Evolutionary conservation across 2,888 invertebrate species (phyloP).

Genomic region (Folsomia manolachei): DNA sequence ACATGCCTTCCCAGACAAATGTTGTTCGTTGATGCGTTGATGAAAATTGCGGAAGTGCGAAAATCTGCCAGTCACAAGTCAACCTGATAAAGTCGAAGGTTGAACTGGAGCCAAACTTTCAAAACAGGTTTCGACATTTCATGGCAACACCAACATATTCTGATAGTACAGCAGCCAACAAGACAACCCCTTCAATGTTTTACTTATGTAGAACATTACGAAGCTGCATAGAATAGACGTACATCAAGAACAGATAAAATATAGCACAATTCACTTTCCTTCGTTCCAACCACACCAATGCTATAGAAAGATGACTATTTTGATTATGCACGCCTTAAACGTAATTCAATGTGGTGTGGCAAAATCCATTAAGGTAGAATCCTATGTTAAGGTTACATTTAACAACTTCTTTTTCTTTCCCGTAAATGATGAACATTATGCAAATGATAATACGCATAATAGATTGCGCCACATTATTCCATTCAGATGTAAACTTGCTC

Average conservation of each 20-base stretch:
- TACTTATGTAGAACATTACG: too few relatives aligned
- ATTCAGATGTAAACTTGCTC: not conserved
- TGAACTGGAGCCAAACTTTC: not conserved
- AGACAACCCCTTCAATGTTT: too few relatives aligned
- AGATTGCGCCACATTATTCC: conserved; percentile 5
- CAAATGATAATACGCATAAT: conserved; percentile 6
- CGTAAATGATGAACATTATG: not conserved
- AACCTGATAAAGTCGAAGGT: not conserved
- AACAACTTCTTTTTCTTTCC: not conserved
- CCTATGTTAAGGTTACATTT: not conserved
- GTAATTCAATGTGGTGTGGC: not conserved
- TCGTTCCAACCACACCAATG: too few relatives aligned
- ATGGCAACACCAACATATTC: too few relatives aligned
- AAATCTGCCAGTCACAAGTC: not conserved
- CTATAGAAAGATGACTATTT: not conserved
- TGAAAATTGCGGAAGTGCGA: conserved; percentile 3
- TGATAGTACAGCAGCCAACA: too few relatives aligned
- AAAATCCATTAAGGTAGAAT: not conserved
- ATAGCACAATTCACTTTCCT: too few relatives aligned
- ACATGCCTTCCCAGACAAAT: not conserved
- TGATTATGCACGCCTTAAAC: not conserved
- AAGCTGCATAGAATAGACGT: too few relatives aligned
- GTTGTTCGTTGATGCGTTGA: not conserved
- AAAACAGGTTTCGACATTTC: not conserved
- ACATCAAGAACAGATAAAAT: too few relatives aligned